Conservation (phyloP, 2,113 vertebrate genomes). For the Oceanodroma tethys region DNA sequence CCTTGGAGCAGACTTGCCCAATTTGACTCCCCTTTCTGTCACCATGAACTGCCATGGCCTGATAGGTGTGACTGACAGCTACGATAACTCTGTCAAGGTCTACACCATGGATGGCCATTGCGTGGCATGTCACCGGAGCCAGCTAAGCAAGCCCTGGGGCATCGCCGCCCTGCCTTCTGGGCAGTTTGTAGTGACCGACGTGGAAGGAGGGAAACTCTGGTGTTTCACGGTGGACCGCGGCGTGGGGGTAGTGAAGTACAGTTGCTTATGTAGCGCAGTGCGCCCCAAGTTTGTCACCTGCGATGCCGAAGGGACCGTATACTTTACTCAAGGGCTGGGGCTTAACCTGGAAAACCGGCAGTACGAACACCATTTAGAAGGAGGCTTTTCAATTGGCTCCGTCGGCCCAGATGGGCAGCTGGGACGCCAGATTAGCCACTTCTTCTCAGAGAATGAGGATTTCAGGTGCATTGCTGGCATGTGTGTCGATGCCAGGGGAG, state of each 20-base stretch:
- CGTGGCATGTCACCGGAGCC: conserved; percentile 92
- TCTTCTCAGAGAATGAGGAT: conserved; percentile 94
- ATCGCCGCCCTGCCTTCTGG: conserved; percentile 90
- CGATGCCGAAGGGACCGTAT: conserved; percentile 88
- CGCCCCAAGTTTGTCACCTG: conserved; percentile 97
- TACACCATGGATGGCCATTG: conserved; percentile 94
- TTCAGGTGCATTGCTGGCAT: conserved; percentile 98
- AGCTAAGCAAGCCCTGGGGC: conserved; percentile 96
- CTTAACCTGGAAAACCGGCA: conserved; percentile 93
- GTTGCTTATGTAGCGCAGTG: conserved; percentile 89
- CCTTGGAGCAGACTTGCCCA: conserved; percentile 91
- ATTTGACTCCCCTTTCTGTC: conserved; percentile 90
- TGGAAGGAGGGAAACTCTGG: conserved; percentile 96
- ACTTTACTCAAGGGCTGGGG: conserved; percentile 94
- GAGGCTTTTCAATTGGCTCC: conserved; percentile 93
- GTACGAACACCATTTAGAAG: conserved; percentile 93
- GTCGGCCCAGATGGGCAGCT: conserved; percentile 90
- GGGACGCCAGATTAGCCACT: conserved; percentile 94
- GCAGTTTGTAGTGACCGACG: conserved; percentile 94
- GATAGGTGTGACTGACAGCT: conserved; percentile 94
- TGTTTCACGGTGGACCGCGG: conserved; percentile 91
- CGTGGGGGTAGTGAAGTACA: conserved; percentile 91
- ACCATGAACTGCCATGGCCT: conserved; percentile 92
- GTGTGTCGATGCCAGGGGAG: conserved; percentile 92
- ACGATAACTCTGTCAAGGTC: conserved; percentile 94